These are phyloP conservation scores for Sturnira hondurensis DNA, from an alignment of 2,113 vertebrate species.

Conservation along the genomic window DNA sequence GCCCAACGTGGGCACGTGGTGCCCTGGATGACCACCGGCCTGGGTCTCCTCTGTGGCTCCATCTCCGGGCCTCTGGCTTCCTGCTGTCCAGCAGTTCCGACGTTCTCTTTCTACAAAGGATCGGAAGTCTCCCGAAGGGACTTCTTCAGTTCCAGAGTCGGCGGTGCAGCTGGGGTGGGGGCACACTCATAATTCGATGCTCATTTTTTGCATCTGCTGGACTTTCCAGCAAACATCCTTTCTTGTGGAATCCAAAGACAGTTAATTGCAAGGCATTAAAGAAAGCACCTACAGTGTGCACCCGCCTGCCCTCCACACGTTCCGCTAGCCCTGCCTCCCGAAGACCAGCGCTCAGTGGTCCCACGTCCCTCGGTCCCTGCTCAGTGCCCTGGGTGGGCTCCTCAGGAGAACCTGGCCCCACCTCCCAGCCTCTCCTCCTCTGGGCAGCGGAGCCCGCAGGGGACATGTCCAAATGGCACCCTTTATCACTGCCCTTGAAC, in stretches of 20 bases:
- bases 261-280: background rate
- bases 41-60: accelerated
- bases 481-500: background rate
- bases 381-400: accelerated
- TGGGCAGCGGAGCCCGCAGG: accelerated
- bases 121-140: accelerated
- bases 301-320: accelerated
- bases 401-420: accelerated
- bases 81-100: accelerated
- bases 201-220: background rate
- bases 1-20: accelerated
- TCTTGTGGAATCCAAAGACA: background rate
- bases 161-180: accelerated
- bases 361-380: accelerated
- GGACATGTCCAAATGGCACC: background rate
- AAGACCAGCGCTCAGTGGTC: accelerated
- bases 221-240: background rate
- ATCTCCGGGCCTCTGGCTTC: background rate
- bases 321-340: background rate
- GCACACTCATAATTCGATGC: background rate
- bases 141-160: background rate
- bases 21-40: accelerated
- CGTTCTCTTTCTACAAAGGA: accelerated
- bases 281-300: accelerated
- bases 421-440: accelerated